Conservation (phyloP, 2,113 vertebrate genomes). For the Cisticola juncidis region DNA sequence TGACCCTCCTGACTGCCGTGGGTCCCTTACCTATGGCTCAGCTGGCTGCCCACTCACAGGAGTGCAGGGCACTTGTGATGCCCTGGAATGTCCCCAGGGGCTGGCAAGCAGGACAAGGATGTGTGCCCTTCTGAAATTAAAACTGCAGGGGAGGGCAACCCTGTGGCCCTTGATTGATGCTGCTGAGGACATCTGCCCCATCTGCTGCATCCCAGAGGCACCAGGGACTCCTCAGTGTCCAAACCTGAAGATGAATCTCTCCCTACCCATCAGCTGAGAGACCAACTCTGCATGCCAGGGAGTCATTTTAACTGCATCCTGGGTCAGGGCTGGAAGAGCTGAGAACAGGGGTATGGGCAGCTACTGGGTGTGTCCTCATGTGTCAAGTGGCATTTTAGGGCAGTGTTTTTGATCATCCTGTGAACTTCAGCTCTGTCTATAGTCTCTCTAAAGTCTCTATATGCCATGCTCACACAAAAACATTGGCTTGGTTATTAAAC, state of each 20-base stretch:
- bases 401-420: background rate
- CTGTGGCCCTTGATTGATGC: rapidly evolving
- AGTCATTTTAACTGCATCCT: background rate
- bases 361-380: background rate
- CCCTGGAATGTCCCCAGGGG: too few species aligned
- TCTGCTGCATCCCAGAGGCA: background rate
- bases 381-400: background rate
- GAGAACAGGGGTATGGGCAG: background rate
- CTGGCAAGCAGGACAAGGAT: background rate
- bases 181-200: background rate
- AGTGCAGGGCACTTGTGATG: background rate
- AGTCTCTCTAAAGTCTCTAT: background rate
- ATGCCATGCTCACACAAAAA: background rate
- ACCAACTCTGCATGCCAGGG: background rate
- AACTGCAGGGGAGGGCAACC: background rate
- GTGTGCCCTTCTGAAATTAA: background rate
- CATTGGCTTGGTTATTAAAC: background rate
- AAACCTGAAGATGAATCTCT: background rate
- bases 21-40: background rate
- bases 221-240: background rate
- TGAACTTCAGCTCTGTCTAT: background rate
- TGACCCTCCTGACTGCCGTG: background rate
- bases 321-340: background rate
- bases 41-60: background rate
- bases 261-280: background rate